These are phyloP conservation scores for Phlogophora meticulosa DNA, from an alignment of 2,888 invertebrate species.

Conservation along the genomic window DNA sequence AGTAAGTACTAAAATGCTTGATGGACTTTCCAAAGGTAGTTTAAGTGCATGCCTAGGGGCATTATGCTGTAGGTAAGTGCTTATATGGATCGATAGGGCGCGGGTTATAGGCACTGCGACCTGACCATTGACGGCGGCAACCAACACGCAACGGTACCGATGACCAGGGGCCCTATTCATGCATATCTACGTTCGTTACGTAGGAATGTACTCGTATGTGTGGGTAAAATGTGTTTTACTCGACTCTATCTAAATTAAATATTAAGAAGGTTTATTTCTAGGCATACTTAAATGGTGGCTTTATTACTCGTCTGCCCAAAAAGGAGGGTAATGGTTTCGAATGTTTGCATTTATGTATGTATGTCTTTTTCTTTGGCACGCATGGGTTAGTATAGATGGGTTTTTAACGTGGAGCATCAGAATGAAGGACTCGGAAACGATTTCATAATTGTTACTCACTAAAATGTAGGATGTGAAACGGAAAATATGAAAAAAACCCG, in stretches of 20 bases:
- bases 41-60: slow-evolving; percentile 53
- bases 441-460: too few species aligned
- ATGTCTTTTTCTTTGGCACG: too few species aligned
- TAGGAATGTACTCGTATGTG: background rate
- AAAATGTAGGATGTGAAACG: too few species aligned
- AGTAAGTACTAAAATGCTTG: slow-evolving; percentile 9
- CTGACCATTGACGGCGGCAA: slow-evolving; percentile 77
- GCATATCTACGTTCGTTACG: background rate
- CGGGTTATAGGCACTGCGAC: slow-evolving; percentile 83
- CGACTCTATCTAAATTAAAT: background rate
- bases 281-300: background rate
- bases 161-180: slow-evolving; percentile 66
- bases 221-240: background rate
- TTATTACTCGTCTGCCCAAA: too few species aligned
- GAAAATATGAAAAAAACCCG: too few species aligned
- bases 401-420: too few species aligned
- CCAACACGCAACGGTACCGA: slow-evolving; percentile 83
- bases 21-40: slow-evolving; percentile 61
- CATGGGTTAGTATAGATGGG: too few species aligned
- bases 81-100: slow-evolving; percentile 87
- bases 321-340: too few species aligned
- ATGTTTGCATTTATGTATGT: too few species aligned
- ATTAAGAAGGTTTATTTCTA: background rate
- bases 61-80: slow-evolving; percentile 59
- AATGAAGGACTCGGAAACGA: too few species aligned